Evolutionary conservation across 2,113 vertebrate genomes (phyloP), one percentile per base, ranked within the genome.

Genomic region (Carassius auratus): DNA sequence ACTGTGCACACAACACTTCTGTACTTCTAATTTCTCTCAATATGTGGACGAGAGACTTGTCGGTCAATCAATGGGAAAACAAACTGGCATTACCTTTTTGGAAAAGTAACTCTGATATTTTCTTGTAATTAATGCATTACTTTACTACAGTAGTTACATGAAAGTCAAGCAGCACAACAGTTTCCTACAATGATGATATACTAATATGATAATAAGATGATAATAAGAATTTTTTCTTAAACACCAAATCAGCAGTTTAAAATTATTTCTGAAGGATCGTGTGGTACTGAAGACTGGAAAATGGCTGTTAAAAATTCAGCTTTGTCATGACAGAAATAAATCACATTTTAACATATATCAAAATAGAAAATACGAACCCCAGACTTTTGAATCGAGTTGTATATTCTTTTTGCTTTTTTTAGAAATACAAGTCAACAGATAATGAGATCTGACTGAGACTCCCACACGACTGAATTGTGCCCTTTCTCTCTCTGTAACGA

Each of bases 401-500:
- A 48, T n/a, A 2, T 48, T 14, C 38, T 13, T 75, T 26, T 13
- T 76, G 71, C 17, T 74, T 74, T 77, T 77, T 77, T 36, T 2
- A 36, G 4, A 59, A 38, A 59, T 13, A 38, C 36, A 64, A 4
- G 33, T 64, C 62, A 79, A 61, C 12, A 0, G 15, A 69, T 36
- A 36, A 83, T 83, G 8, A 79, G 36, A 83, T 81, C 61, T 81
- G 42, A 83, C 26, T 83, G 5, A 71, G 48, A 33, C 81, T 83
- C 66, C 12, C 19, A 71, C 64, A 52, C 36, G 48, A 69, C 15
- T 2, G 45, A 52, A 55, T 81, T 36, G 64, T 64, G 38, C 23
- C 62, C 45, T 82, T 69, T 83, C 61, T 50, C 73, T 81, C 5
- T 62, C 21, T 82, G 89, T 88, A 38, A 81, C 64, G 45, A 80